These are phyloP conservation scores for Baccha elongata DNA, from an alignment of 2,888 invertebrate species.

Conservation along the genomic window DNA sequence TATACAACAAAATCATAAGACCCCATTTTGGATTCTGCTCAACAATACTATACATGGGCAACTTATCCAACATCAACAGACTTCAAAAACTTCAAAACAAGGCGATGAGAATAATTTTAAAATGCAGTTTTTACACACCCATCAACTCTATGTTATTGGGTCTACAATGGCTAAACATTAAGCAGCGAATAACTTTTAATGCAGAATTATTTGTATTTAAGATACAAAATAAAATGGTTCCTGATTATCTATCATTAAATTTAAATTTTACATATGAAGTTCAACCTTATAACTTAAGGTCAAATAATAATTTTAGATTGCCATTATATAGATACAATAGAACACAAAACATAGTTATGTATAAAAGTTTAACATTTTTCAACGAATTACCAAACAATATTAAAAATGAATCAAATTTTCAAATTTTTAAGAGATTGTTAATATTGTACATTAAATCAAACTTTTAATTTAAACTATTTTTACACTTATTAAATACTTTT, in stretches of 20 bases:
- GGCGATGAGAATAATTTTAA: too few species aligned
- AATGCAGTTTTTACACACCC: too few species aligned
- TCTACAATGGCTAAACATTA: neutral
- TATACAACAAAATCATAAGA: too few species aligned
- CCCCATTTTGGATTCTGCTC: too few species aligned
- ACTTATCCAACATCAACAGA: too few species aligned
- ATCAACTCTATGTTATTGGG: neutral
- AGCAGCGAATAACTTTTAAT: neutral
- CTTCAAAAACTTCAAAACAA: too few species aligned
- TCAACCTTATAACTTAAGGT: neutral
- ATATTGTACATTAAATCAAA: neutral
- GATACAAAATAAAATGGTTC: neutral
- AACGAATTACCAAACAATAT: neutral
- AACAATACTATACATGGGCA: too few species aligned
- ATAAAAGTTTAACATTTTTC: neutral
- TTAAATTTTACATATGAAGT: neutral
- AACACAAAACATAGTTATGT: conserved; percentile 1
- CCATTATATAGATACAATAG: neutral
- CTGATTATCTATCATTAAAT: neutral
- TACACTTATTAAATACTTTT: too few species aligned
- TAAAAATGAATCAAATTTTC: neutral
- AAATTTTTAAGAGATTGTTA: neutral
- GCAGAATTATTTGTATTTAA: neutral
- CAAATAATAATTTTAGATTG: neutral
- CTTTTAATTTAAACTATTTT: neutral